Conservation (phyloP, 2,797 vertebrate genomes). For the Aythya fuligula region DNA sequence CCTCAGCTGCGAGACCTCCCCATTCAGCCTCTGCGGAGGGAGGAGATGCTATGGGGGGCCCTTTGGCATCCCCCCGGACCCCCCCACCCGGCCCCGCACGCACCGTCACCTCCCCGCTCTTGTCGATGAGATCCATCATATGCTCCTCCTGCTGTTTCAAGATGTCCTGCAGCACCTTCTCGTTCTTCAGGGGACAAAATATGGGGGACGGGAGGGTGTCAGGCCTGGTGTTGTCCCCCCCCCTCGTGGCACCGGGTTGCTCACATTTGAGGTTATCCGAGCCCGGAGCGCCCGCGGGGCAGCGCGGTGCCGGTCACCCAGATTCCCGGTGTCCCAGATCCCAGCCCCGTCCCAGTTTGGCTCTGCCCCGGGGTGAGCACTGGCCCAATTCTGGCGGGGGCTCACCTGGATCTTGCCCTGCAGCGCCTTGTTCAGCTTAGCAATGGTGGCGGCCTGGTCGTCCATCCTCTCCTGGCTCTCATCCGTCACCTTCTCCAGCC, state of each 20-base stretch:
- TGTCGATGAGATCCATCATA: conserved; percentile 72
- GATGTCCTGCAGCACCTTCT: conserved; percentile 77
- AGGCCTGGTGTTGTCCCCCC: neutral
- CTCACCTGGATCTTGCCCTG: conserved; percentile 87
- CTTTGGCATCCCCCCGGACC: rapidly evolving
- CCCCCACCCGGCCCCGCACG: rapidly evolving
- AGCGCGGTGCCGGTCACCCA: neutral
- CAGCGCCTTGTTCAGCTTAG: conserved; percentile 80
- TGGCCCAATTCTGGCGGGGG: conserved; percentile 59
- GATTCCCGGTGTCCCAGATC: conserved; percentile 56
- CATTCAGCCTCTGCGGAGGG: conserved; percentile 56
- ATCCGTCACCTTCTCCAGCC: conserved; percentile 71
- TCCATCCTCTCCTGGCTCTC: conserved; percentile 78
- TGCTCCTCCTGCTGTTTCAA: conserved; percentile 76
- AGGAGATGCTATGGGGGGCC: neutral
- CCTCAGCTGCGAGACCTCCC: conserved; percentile 73
- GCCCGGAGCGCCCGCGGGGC: conserved; percentile 6
- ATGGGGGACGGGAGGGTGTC: neutral
- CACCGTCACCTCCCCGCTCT: conserved; percentile 74
- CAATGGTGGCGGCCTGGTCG: conserved; percentile 73
- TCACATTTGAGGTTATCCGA: neutral
- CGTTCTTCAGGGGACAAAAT: conserved; percentile 53
- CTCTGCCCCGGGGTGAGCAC: conserved; percentile 60
- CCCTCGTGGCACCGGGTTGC: neutral
- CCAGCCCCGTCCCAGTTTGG: neutral